Percentiles rank a stretch among this genome's conserved stretches.
Evolutionary conservation across 2,797 vertebrate genomes (phyloP).

Genomic region (Epinephelus awoara): DNA sequence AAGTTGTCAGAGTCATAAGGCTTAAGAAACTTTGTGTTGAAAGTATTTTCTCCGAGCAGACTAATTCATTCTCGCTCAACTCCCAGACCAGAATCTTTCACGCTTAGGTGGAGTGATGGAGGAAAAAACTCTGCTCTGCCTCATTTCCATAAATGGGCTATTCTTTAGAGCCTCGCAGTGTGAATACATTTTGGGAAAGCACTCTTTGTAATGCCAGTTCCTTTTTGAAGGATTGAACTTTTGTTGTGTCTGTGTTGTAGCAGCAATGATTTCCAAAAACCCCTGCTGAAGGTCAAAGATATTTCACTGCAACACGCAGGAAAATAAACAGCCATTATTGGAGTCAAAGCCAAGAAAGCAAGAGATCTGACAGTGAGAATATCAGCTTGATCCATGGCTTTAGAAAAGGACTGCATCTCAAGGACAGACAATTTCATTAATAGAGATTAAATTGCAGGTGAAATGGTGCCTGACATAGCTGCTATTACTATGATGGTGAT

Average conservation of each 20-base stretch:
- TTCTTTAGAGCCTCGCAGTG: constrained; percentile 25
- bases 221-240: constrained; percentile 5
- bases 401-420: constrained; percentile 2
- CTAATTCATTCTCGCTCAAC: constrained; percentile 55
- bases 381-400: constrained; percentile 9
- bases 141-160: constrained; percentile 51
- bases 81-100: constrained; percentile 58
- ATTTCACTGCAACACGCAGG: neutral
- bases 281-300: neutral
- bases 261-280: neutral
- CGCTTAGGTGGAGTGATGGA: constrained; percentile 45
- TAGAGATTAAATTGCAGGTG: constrained; percentile 8
- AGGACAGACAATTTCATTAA: neutral
- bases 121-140: neutral
- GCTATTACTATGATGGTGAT: constrained; percentile 5
- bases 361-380: neutral
- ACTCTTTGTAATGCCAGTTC: neutral
- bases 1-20: constrained; percentile 22
- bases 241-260: neutral
- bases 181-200: constrained; percentile 23
- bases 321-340: neutral
- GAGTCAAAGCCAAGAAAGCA: neutral
- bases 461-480: constrained; percentile 23
- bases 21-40: constrained; percentile 40
- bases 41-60: constrained; percentile 39